Conservation (phyloP, 2,888 invertebrate genomes). For the Terebella lapidaria region DNA sequence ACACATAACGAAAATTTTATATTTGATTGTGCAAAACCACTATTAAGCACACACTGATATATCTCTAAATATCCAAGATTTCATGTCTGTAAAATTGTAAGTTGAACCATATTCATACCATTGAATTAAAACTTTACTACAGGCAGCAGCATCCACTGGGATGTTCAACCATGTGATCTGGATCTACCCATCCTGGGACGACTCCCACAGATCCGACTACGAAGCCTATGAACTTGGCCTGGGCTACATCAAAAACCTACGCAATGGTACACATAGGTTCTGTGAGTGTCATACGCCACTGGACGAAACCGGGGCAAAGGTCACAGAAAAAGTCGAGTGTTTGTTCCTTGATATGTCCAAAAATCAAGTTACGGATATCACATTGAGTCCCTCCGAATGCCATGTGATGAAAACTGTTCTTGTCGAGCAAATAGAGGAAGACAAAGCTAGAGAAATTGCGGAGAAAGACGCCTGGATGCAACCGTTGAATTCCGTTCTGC, state of each 20-base stretch:
- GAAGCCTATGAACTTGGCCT: not conserved
- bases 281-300: slow-evolving; percentile 5
- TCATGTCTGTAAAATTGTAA: too few relatives aligned
- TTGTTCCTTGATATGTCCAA: not conserved
- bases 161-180: slow-evolving; percentile 10
- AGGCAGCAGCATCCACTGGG: slow-evolving; percentile 13
- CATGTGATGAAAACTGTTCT: not conserved
- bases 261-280: too few relatives aligned
- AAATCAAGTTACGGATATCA: not conserved
- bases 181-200: slow-evolving; percentile 19
- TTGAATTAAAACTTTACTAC: too few relatives aligned
- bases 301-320: not conserved
- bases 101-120: too few relatives aligned
- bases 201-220: not conserved
- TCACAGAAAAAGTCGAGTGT: not conserved
- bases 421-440: slow-evolving; percentile 2
- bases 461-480: not conserved
- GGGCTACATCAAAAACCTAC: not conserved
- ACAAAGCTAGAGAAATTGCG: slow-evolving; percentile 3
- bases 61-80: too few relatives aligned
- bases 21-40: not conserved
- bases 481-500: slow-evolving; percentile 2
- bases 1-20: too few relatives aligned
- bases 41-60: too few relatives aligned
- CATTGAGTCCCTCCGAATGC: not conserved